Evolutionary conservation across 2,797 vertebrate genomes (phyloP), one percentile per base, ranked within the genome.

Genomic region (Steatocranus sp.): DNA sequence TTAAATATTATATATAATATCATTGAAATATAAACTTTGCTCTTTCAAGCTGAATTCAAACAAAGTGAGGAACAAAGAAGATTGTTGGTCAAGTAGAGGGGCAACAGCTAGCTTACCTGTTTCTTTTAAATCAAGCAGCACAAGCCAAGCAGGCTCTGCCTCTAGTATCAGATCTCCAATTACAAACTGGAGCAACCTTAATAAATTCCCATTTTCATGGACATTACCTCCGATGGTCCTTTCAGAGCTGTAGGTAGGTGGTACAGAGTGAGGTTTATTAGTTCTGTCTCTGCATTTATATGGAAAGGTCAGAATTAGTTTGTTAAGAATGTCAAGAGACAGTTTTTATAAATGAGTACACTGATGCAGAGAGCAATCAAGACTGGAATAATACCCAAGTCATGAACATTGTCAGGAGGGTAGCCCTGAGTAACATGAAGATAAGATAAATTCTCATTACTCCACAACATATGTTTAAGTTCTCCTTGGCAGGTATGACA

Each of bases 401-500:
- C 30, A 34, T 0, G 30, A 61, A n/a, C 56, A 61, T 10, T 2
- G 17, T n/a, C 2, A 11, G 56, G 56, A 36, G 6, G 51, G 51
- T 25, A 8, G 30, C 17, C 30, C 56, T 0, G 56, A 3, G 56
- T 61, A 1, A 7, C 30, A 61, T 1, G 56, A 61, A 61, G 30
- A 61, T 1, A 32, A 58, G 56, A 34, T 34, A 2, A 4, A 61
- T 8, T 61, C 30, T 61, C 56, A 8, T 34, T 61, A 34, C 30
- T 58, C 30, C 54, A 17, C 8, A 30, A 56, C 53, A 30, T 3
- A 0, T 56, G 54, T 32, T 32, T 0, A 61, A 1, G 56, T 34
- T 61, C 30, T 61, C 17, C 6, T 7, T 61, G 30, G 56, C 30
- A 61, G 18, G 18, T 61, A 3, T 0, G 6, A 61, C 56, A 61